Evolutionary conservation across 2,797 vertebrate genomes (phyloP).

Genomic region (Bovichtus variegatus): DNA sequence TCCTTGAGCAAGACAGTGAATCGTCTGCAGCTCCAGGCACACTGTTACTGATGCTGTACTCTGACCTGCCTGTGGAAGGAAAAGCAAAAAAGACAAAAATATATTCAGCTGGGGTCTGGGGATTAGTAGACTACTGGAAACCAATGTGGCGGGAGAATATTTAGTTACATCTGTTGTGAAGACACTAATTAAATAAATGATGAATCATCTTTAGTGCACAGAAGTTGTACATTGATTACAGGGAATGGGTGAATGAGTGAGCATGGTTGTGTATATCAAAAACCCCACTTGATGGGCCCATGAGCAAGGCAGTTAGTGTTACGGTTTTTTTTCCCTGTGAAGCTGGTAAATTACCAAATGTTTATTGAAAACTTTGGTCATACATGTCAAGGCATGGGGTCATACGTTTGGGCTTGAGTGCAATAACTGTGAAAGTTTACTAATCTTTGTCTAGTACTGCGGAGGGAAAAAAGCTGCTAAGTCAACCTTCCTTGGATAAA

Average conservation of each 20-base stretch:
- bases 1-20: constrained; percentile 26
- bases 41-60: not conserved
- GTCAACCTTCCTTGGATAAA: not conserved
- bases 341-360: not conserved
- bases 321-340: not conserved
- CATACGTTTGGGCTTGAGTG: too few relatives aligned
- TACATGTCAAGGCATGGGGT: not conserved
- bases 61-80: not conserved
- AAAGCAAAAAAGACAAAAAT: constrained; percentile 15
- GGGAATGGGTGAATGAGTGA: constrained; percentile 2
- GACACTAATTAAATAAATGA: constrained; percentile 1
- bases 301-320: not conserved
- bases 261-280: not conserved
- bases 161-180: not conserved
- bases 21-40: constrained; percentile 10
- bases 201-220: not conserved
- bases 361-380: not conserved
- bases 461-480: not conserved
- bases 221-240: not conserved
- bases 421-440: not conserved
- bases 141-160: not conserved
- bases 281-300: not conserved
- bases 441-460: not conserved
- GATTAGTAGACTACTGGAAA: not conserved
- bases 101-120: not conserved